Base-by-base conservation (phyloP, 2,888 invertebrate genomes). In the Drosophila melanosoma region DNA sequence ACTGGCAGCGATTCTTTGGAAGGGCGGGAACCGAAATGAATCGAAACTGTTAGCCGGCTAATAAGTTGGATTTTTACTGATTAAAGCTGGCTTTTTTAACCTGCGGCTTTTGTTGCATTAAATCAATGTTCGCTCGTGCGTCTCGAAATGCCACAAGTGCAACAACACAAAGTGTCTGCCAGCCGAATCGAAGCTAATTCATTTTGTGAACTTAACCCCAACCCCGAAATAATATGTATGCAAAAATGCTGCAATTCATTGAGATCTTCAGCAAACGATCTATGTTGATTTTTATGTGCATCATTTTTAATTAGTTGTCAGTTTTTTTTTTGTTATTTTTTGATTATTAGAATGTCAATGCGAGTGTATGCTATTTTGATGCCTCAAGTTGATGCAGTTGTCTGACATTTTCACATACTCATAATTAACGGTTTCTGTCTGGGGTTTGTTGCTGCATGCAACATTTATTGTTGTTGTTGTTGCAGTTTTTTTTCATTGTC, bases 341-440 rank as follows among this genome's bases (percentile, higher is more conserved):
- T 15, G n/a, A 29, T 8, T 23, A 15, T 23, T 23, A 60, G 67
- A 68, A 76, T 72, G 63, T 72, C 72, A 72, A 72, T 63, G 63
- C 38, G 23, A 69, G 48, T 15, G 52, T 15, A 32, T 26, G 56
- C 12, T 17, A 38, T 57, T 54, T 51, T 42, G 36, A 17, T 42
- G 40, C 40, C 68, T 32, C 0, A 26, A 56, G 57, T 58, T 65
- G 64, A n/a, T 42, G 64, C 35, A 62, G 75, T 59, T 68, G 69
- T 81, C 81, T 79, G 81, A 79, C 83, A 83, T 74, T 82, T 82
- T 79, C 83, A 73, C 84, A 81, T 72, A 72, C 72, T 45, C 76
- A 66, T 66, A 70, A 75, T 82, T 79, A 79, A 74, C 74, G 70
- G 76, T 68, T 70, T 68, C 74, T 38, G 78, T 56, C 69, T 68